Base-by-base conservation (phyloP, 1,140 invertebrate species). In the Centruroides sculpturatus region DNA sequence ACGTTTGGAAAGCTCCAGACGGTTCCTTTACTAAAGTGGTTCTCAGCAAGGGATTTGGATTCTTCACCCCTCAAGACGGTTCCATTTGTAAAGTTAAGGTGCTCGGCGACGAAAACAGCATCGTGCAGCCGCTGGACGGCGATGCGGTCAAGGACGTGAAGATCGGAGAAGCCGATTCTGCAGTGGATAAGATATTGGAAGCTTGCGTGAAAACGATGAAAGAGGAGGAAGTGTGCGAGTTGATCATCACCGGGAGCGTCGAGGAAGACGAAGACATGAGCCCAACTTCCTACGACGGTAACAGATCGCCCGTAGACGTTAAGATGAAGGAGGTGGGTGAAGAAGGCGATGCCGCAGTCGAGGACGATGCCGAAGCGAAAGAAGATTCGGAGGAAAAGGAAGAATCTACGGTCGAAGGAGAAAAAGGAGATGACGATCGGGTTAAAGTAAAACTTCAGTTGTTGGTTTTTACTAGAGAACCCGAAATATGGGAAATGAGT, bases 401-500 rank as follows among this genome's bases (percentile, higher is more conserved):
- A 36, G 61, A 59, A 8, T 5, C 12, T 3, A 13, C 1, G n/a
- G 35, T 35, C 4, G 50, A 55, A 12, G 13, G 23, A 9, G 47
- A 11, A 49, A 23, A 4, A 5, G 62, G 41, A 23, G 9, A 49
- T 4, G 47, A 35, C 34, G 3, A 48, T 13, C 6, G 5, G 34
- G 35, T 12, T 47, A 46, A 12, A 8, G 51, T 11, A 55, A 23
- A 48, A 35, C 23, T 66, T 35, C 58, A 63, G 35, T 46, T 66
- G 10, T 13, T 60, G 11, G 51, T 55, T n/a, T 66, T 63, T 48
- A 60, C 60, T 55, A 48, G 58, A 55, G 60, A 66, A 35, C 59
- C 63, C 9, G 64, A 67, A 52, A 66, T 67, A 23, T 66, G 59
- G 57, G 64, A 67, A 51, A 64, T 67, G 66, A 62, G 61, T 50